A percentile compares a stretch with the other conserved stretches of the same genome.
These are phyloP conservation scores for Galago senegalensis DNA, from an alignment of 2,797 vertebrate species.

Conservation along the genomic window DNA sequence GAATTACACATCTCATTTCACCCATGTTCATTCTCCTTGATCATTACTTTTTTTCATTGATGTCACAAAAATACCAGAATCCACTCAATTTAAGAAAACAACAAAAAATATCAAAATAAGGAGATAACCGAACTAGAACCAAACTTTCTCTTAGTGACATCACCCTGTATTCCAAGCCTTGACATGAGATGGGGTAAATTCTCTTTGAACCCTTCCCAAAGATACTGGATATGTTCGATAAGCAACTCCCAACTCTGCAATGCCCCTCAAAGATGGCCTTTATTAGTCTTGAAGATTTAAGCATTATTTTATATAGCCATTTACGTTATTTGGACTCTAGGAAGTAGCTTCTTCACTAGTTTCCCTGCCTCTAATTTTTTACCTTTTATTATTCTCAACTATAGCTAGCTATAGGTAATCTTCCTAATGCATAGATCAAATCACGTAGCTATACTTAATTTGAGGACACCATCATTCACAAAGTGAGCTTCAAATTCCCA, in stretches of 20 bases:
- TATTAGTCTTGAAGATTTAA: too few relatives aligned
- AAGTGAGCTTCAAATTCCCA: background rate
- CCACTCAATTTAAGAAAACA: background rate
- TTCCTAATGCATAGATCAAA: background rate
- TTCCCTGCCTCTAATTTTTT: background rate
- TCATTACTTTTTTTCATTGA: background rate
- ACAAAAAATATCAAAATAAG: background rate
- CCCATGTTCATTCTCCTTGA: background rate
- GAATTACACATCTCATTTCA: background rate
- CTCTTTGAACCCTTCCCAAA: background rate
- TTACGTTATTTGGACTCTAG: background rate
- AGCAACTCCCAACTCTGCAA: background rate
- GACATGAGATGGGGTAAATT: background rate
- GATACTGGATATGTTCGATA: background rate
- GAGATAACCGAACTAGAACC: background rate
- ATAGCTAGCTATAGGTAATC: background rate
- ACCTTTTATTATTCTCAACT: background rate
- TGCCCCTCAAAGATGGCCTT: background rate
- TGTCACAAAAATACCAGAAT: background rate
- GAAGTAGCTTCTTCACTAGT: background rate
- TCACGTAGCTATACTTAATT: background rate
- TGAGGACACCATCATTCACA: background rate
- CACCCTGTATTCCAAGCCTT: background rate
- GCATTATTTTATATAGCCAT: background rate
- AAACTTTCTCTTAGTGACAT: background rate